phyloP scores from a whole-genome alignment of 2,888 invertebrate species.

The Entomobrya multifasciata region DNA sequence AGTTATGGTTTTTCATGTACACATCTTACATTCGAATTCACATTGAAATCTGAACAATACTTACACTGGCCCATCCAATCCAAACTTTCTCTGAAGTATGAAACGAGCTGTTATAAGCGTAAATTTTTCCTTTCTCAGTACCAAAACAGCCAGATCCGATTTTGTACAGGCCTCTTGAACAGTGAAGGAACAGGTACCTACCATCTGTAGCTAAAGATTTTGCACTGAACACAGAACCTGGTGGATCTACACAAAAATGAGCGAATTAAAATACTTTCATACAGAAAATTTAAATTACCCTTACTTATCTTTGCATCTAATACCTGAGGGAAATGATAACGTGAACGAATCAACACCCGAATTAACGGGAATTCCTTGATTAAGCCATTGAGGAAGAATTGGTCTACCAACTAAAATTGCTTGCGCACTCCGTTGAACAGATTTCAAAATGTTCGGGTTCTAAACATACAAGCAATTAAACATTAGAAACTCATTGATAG shows the following conservation, averaged over 20 bases:
- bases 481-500: neutral
- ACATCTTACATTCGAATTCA: no score
- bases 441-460: slow-evolving; percentile 92
- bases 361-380: slow-evolving; percentile 91
- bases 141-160: slow-evolving; percentile 97
- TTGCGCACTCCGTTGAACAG: slow-evolving; percentile 93
- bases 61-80: slow-evolving; percentile 92
- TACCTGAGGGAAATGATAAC: slow-evolving; percentile 73
- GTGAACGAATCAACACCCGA: slow-evolving; percentile 87
- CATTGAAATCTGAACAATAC: slow-evolving; percentile 80
- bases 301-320: neutral
- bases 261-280: no score
- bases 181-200: slow-evolving; percentile 92
- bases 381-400: slow-evolving; percentile 92
- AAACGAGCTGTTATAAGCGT: slow-evolving; percentile 91
- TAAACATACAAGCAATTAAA: slow-evolving; percentile 81
- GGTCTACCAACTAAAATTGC: slow-evolving; percentile 92
- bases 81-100: slow-evolving; percentile 90
- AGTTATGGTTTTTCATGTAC: neutral
- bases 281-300: no score
- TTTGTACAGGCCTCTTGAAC: slow-evolving; percentile 92
- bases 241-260: slow-evolving; percentile 67
- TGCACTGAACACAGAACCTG: slow-evolving; percentile 77
- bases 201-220: slow-evolving; percentile 91
- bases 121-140: slow-evolving; percentile 94